phyloP scores from a whole-genome alignment of 2,888 invertebrate genomes.

The Globia sparganii region DNA sequence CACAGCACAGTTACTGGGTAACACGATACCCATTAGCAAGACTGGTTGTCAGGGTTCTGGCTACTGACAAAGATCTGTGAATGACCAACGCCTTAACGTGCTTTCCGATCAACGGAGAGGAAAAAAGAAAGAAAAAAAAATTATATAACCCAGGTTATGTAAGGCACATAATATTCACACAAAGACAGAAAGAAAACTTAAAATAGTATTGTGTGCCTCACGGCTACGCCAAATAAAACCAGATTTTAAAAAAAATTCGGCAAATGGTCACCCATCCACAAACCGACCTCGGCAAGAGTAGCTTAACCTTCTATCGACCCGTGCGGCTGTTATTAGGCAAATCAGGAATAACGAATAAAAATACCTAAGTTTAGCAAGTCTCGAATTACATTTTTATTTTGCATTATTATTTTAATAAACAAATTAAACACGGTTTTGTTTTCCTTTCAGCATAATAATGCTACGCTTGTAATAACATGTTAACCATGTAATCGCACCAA shows the following conservation, averaged over 20 bases:
- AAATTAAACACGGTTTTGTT: slow-evolving; percentile 12
- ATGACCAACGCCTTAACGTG: too few species aligned
- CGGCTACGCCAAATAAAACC: too few species aligned
- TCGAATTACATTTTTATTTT: background rate
- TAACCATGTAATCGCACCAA: slow-evolving; percentile 7
- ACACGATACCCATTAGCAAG: background rate
- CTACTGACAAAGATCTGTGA: background rate
- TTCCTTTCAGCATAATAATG: background rate
- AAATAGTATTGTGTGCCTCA: too few species aligned
- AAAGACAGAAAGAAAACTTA: too few species aligned
- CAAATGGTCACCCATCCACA: background rate
- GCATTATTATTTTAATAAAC: slow-evolving; percentile 2
- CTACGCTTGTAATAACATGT: background rate
- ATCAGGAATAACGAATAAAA: too few species aligned
- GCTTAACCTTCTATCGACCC: background rate
- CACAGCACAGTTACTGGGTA: background rate
- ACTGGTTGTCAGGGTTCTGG: background rate
- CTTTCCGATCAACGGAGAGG: too few species aligned
- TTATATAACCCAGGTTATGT: too few species aligned
- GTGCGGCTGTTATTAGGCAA: background rate
- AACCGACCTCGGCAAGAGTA: background rate
- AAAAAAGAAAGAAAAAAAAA: too few species aligned
- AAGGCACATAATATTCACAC: too few species aligned
- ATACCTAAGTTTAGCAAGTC: too few species aligned
- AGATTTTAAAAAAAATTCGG: too few species aligned